These are phyloP conservation scores for Rhynchonycteris naso DNA, from an alignment of 2,797 vertebrate species.

Conservation along the genomic window DNA sequence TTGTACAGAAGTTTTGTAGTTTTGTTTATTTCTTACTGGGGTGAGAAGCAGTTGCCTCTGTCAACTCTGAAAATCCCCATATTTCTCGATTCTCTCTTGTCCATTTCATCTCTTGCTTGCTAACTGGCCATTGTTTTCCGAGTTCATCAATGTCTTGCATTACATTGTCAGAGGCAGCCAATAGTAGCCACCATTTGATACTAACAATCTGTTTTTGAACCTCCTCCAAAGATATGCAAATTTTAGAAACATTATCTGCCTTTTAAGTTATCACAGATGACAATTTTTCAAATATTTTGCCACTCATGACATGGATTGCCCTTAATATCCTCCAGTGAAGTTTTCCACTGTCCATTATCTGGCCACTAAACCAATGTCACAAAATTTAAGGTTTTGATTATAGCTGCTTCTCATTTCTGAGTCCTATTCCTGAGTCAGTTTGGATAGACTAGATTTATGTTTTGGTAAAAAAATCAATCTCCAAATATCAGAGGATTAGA, in stretches of 20 bases:
- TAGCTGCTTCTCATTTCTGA: not conserved
- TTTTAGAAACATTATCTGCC: not conserved
- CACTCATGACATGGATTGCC: not conserved
- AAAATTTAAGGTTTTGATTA: not conserved
- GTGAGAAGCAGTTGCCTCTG: not conserved
- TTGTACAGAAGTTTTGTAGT: not conserved
- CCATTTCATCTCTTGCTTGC: not conserved
- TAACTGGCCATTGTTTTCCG: not conserved
- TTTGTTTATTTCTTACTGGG: not conserved
- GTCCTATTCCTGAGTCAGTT: not conserved
- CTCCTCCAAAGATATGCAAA: not conserved
- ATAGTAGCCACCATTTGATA: not conserved
- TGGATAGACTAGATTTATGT: not conserved
- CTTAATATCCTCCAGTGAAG: not conserved
- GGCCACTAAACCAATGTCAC: not conserved
- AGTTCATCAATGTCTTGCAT: not conserved
- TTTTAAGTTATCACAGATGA: not conserved
- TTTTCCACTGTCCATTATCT: not conserved
- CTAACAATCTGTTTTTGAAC: not conserved
- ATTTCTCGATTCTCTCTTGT: not conserved
- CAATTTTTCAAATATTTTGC: constrained; percentile 44
- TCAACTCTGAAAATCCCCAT: not conserved
- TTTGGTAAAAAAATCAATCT: not conserved
- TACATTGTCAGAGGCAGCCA: not conserved
- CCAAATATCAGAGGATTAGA: not conserved